These are phyloP conservation scores for Drosophila paranaensis DNA, from an alignment of 2,888 invertebrate species.

Conservation along the genomic window DNA sequence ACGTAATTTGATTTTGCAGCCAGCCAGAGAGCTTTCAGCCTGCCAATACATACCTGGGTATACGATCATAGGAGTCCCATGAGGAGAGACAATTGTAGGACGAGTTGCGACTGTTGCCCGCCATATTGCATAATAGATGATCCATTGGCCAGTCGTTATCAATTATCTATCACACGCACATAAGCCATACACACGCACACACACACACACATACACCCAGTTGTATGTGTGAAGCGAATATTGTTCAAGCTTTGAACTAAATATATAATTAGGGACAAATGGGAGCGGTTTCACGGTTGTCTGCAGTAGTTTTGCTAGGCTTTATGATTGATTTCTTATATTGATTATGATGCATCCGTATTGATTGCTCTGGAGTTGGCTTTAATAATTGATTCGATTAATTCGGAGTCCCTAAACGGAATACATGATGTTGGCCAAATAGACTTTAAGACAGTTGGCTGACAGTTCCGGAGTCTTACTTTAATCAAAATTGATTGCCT, in stretches of 20 bases:
- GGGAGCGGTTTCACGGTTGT: constrained; percentile 10
- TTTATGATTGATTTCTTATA: constrained; percentile 35
- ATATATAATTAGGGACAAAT: neutral
- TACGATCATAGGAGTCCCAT: constrained; percentile 96
- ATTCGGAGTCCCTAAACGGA: constrained; percentile 10
- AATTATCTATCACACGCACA: constrained; percentile 52
- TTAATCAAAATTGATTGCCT: constrained; percentile 78
- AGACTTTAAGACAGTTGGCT: constrained; percentile 51
- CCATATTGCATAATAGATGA: constrained; percentile 85
- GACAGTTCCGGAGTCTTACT: constrained; percentile 46
- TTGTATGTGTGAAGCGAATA: constrained; percentile 13
- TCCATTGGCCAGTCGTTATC: constrained; percentile 82
- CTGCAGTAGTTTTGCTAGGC: constrained; percentile 3
- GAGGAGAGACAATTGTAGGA: constrained; percentile 95
- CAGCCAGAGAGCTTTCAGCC: constrained; percentile 1
- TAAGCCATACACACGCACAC: constrained; percentile 15
- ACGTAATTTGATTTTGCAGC: constrained; percentile 48
- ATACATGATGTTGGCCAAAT: constrained; percentile 13
- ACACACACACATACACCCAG: constrained; percentile 4
- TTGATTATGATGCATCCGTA: neutral
- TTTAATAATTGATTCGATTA: constrained; percentile 46
- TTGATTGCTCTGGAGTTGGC: constrained; percentile 11
- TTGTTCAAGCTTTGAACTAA: constrained; percentile 25
- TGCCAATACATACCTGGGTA: constrained; percentile 89
- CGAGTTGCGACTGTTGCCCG: constrained; percentile 91